Evolutionary conservation across 1,140 invertebrate genomes (phyloP).

Genomic region (Listronotus bonariensis): DNA sequence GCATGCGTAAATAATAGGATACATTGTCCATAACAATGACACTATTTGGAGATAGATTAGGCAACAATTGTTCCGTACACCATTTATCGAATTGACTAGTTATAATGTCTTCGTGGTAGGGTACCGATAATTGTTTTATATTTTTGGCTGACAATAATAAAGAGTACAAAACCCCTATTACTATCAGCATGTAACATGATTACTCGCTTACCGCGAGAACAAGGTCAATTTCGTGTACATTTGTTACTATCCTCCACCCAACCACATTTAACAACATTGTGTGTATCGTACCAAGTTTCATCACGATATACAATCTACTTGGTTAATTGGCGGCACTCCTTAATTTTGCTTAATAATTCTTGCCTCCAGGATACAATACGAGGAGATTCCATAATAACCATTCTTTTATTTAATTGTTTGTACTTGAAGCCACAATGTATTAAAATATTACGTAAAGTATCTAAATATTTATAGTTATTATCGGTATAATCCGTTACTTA

Average conservation of each 20-base stretch:
- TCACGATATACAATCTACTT: background rate
- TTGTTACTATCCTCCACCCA: background rate
- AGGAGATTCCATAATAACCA: too few species aligned
- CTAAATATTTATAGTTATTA: too few species aligned
- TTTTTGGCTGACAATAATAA: too few species aligned
- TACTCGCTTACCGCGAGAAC: background rate
- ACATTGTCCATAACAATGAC: constrained; percentile 45
- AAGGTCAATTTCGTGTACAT: background rate
- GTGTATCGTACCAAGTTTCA: background rate
- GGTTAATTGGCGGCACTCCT: background rate
- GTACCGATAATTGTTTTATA: too few species aligned
- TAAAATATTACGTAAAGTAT: too few species aligned
- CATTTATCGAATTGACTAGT: constrained; percentile 22
- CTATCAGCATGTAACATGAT: background rate
- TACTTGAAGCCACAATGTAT: too few species aligned
- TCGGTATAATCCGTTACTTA: too few species aligned
- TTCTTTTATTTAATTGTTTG: too few species aligned
- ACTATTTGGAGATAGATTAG: constrained; percentile 38
- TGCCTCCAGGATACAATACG: too few species aligned
- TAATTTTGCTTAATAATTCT: background rate
- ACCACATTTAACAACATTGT: background rate
- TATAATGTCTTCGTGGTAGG: too few species aligned
- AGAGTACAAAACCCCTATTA: background rate
- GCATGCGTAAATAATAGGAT: constrained; percentile 36
- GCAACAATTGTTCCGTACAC: constrained; percentile 42